A percentile compares a stretch with the other conserved stretches of the same genome.
phyloP scores from a whole-genome alignment of 2,888 invertebrate species.

The Platycnemis pennipes region DNA sequence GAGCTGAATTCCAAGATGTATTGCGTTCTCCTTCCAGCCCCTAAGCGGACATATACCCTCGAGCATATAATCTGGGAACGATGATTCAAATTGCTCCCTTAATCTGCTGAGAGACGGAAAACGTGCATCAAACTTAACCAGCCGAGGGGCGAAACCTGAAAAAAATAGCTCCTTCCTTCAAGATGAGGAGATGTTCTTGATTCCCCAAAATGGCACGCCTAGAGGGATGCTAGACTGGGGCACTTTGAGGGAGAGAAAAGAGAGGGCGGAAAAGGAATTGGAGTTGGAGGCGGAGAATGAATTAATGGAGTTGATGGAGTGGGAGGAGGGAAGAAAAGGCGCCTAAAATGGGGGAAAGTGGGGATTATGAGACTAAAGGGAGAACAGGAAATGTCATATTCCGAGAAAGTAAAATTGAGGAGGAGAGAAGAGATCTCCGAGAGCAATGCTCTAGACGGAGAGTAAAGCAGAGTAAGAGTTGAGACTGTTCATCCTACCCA shows the following conservation, averaged over 20 bases:
- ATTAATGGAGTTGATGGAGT: neutral
- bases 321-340: neutral
- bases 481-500: too few species aligned
- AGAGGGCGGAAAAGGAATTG: neutral
- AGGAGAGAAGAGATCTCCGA: too few species aligned
- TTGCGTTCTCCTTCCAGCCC: neutral
- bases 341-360: neutral
- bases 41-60: neutral
- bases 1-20: neutral
- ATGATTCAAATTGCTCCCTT: conserved; percentile 16
- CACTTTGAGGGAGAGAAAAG: neutral
- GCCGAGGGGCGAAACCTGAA: neutral
- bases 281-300: neutral
- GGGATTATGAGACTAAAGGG: too few species aligned
- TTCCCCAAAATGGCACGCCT: neutral
- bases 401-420: too few species aligned
- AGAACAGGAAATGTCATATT: too few species aligned
- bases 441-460: too few species aligned
- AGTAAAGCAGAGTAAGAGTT: too few species aligned
- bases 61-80: neutral
- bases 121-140: neutral
- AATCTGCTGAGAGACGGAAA: neutral
- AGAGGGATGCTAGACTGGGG: neutral
- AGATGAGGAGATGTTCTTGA: neutral
- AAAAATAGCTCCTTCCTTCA: neutral